phyloP scores from a whole-genome alignment of 2,113 vertebrate species.

The Corythornis cristatus region DNA sequence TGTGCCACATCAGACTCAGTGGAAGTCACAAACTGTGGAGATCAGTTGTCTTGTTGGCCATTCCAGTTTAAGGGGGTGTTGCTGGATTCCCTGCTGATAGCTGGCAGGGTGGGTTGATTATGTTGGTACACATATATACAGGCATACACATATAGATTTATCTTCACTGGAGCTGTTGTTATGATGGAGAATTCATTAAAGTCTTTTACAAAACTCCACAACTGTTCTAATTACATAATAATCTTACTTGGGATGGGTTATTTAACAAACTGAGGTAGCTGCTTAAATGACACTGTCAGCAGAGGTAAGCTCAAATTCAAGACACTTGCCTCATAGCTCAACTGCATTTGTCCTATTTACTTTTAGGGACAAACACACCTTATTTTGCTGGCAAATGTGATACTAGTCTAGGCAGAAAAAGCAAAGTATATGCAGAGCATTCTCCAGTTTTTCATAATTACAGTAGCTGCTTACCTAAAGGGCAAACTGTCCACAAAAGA shows the following conservation, averaged over 20 bases:
- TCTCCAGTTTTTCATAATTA: slow-evolving; percentile 1
- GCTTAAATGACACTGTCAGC: background rate
- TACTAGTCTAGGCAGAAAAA: background rate
- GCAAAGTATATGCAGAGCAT: background rate
- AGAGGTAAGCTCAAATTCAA: background rate
- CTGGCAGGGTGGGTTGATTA: background rate
- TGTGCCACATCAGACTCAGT: background rate
- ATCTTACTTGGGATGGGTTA: background rate
- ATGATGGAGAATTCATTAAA: background rate
- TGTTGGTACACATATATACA: background rate
- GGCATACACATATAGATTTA: fast-evolving
- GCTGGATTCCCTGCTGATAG: background rate
- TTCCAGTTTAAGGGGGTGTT: background rate
- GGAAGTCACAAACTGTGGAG: background rate
- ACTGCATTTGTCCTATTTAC: background rate
- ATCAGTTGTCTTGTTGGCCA: background rate
- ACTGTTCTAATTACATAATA: background rate
- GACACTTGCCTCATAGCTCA: background rate
- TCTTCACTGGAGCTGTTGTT: background rate
- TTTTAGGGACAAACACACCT: background rate
- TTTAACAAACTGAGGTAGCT: background rate
- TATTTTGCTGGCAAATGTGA: background rate
- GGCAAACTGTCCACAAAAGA: slow-evolving; percentile 27
- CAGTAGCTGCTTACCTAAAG: slow-evolving; percentile 4
- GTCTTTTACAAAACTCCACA: background rate